phyloP scores from a whole-genome alignment of 1,140 invertebrate species.

The Lepidurus apus region DNA sequence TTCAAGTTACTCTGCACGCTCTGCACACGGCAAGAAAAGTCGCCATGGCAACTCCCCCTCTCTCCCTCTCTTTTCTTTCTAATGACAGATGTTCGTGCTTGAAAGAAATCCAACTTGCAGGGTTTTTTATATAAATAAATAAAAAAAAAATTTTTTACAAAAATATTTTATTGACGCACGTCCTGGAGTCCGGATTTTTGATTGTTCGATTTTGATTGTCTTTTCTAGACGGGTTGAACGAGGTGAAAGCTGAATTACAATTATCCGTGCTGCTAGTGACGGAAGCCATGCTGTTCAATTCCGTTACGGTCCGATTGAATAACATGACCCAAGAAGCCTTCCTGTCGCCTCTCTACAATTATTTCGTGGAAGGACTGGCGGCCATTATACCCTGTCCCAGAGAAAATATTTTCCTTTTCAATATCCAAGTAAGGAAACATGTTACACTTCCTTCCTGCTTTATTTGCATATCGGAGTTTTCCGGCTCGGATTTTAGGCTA shows the following conservation, averaged over 20 bases:
- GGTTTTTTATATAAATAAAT: neutral
- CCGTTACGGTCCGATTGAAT: slow-evolving; percentile 85
- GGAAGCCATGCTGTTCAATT: slow-evolving; percentile 90
- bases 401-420: slow-evolving; percentile 90
- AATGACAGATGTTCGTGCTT: slow-evolving; percentile 18
- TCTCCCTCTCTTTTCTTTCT: neutral
- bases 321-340: slow-evolving; percentile 92
- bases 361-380: slow-evolving; percentile 85
- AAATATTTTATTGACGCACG: neutral
- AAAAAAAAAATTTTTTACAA: neutral
- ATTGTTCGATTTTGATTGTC: slow-evolving; percentile 34
- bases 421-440: slow-evolving; percentile 61
- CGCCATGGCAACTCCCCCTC: slow-evolving; percentile 17
- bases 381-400: slow-evolving; percentile 86
- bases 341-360: slow-evolving; percentile 79
- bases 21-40: slow-evolving; percentile 7
- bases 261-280: slow-evolving; percentile 84
- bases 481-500: neutral
- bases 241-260: slow-evolving; percentile 82
- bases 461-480: neutral
- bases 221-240: slow-evolving; percentile 75
- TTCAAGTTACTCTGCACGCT: slow-evolving; percentile 17
- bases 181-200: neutral
- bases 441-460: neutral
- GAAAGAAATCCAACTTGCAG: neutral